Base-by-base conservation (phyloP, 2,113 vertebrate genomes). In the Pelecanoides urinatrix region DNA sequence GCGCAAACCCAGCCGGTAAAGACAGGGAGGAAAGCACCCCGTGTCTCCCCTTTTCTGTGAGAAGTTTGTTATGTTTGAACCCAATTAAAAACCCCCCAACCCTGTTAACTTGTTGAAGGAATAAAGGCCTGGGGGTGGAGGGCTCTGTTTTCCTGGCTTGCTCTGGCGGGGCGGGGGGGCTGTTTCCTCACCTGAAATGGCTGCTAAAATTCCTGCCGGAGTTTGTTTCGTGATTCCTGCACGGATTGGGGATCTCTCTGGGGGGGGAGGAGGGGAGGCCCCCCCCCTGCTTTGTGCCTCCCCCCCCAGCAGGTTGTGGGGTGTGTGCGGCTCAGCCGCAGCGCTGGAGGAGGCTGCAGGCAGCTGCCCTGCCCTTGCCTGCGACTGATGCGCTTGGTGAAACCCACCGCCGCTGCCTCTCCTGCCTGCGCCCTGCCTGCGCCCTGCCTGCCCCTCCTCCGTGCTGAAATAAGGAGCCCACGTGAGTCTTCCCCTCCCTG, bases 51-150 rank as follows among this genome's bases (percentile, higher is more conserved):
- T 40, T 40, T 52, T 26, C 42, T 30, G 65, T 73, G 72, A 56
- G 58, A 45, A 56, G 61, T 88, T 88, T 86, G 88, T 45, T 91
- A 88, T 86, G 85, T 92, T 95, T 79, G 67, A 79, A 79, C 87
- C 59, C n/a, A 4, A 92, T 90, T 89, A 72, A 25, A 27, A 29
- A 13, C 13, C 27, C 11, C 40, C 3, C 12, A 76, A 30, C 29
- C 25, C 8, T 12, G 12, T 53, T 13, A 10, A 29, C 11, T 14
- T 21, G 15, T 29, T 14, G 49, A 19, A 26, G 65, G 71, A 25
- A 47, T 45, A 25, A 75, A 13, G 36, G 38, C 4, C 7, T 7
- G 27, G 58, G 58, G 26, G 16, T 6, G n/a, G 21, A 6, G 26
- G 14, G 16, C 42, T 29, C 4, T 20, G 10, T 21, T 16, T 25